These are phyloP conservation scores for Strix aluco DNA, from an alignment of 2,113 vertebrate genomes.

Conservation along the genomic window DNA sequence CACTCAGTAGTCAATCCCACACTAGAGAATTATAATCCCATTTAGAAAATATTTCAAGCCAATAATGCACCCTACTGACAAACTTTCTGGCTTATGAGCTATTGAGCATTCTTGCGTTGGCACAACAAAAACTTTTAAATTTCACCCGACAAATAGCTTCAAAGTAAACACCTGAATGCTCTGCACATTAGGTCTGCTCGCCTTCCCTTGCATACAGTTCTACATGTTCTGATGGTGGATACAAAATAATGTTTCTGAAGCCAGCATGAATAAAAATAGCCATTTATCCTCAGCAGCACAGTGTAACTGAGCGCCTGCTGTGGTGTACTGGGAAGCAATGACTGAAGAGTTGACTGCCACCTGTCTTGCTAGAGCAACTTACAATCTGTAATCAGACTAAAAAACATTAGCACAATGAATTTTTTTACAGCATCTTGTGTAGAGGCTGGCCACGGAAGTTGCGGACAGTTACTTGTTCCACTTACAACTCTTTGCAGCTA, in stretches of 20 bases:
- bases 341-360: background rate
- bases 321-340: background rate
- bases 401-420: fast-evolving
- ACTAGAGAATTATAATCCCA: background rate
- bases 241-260: background rate
- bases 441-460: background rate
- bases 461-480: background rate
- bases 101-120: background rate
- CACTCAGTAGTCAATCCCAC: background rate
- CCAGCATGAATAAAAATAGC: background rate
- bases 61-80: background rate
- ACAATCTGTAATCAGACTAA: background rate
- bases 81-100: background rate
- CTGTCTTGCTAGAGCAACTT: background rate
- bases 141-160: background rate
- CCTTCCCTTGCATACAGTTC: background rate
- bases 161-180: background rate
- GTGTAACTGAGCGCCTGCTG: background rate
- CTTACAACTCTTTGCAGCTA: background rate
- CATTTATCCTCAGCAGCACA: background rate
- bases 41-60: background rate
- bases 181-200: background rate
- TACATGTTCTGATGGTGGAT: background rate
- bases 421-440: background rate
- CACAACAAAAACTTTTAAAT: background rate